phyloP scores from a whole-genome alignment of 2,888 invertebrate genomes.

The Blastobasis adustella region DNA sequence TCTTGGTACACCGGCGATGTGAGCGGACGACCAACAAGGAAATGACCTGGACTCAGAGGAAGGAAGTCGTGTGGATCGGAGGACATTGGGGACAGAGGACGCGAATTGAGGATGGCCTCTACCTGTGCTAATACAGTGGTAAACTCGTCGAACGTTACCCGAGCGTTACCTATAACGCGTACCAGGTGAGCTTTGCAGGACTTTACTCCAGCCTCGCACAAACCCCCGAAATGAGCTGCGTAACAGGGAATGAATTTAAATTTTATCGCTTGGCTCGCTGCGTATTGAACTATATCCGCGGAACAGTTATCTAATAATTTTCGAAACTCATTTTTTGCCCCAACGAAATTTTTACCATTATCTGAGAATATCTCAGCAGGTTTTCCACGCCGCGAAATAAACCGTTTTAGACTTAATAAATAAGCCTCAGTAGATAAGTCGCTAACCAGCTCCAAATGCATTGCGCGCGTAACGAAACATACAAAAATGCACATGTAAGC shows the following conservation, averaged over 20 bases:
- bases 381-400: conserved; percentile 11
- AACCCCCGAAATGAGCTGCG: conserved; percentile 7
- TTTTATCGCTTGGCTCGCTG: conserved; percentile 2
- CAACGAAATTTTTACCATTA: conserved; percentile 15
- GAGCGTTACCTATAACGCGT: not conserved
- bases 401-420: not conserved
- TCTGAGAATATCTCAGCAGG: conserved; percentile 10
- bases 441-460: conserved; percentile 8
- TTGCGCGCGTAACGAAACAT: conserved; percentile 5
- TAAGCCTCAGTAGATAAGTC: conserved; percentile 8
- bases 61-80: conserved; percentile 5
- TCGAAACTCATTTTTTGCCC: conserved; percentile 8
- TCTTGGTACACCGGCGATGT: conserved; percentile 9
- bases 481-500: conserved; percentile 14
- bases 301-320: not conserved
- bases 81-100: conserved; percentile 1
- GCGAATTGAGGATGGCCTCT: not conserved
- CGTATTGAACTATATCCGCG: not conserved
- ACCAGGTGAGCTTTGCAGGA: not conserved
- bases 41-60: conserved; percentile 3
- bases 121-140: not conserved
- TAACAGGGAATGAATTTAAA: conserved; percentile 6
- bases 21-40: conserved; percentile 2
- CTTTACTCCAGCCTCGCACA: conserved; percentile 7
- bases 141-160: not conserved